These are phyloP conservation scores for Chaetodon trifasciatus DNA, from an alignment of 2,797 vertebrate species.

Conservation along the genomic window DNA sequence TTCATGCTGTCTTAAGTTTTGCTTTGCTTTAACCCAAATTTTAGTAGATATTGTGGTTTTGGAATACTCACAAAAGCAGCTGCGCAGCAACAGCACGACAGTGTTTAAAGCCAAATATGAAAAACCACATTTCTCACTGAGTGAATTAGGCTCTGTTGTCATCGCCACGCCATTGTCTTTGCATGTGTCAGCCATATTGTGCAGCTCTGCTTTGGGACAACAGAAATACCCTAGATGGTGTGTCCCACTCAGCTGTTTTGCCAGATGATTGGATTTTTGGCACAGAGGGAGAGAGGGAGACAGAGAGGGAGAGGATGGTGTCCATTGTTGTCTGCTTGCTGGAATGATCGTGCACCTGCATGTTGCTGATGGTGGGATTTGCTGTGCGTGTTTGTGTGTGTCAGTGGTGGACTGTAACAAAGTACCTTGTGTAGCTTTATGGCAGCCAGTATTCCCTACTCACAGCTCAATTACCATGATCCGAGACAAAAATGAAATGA, in stretches of 20 bases:
- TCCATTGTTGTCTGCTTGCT: slow-evolving; percentile 79
- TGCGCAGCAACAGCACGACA: background rate
- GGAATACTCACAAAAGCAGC: background rate
- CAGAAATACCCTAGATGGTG: slow-evolving; percentile 70
- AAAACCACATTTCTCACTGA: background rate
- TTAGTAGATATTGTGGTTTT: background rate
- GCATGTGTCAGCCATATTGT: slow-evolving; percentile 49
- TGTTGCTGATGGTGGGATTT: slow-evolving; percentile 81
- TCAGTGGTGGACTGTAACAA: slow-evolving; percentile 30
- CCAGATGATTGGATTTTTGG: slow-evolving; percentile 78
- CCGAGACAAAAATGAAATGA: background rate
- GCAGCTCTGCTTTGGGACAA: slow-evolving; percentile 59
- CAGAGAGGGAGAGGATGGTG: slow-evolving; percentile 25
- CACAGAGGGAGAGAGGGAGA: slow-evolving; percentile 31
- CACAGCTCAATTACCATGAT: background rate
- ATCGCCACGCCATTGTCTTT: slow-evolving; percentile 13
- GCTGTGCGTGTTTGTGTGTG: slow-evolving; percentile 28
- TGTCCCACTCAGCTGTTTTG: slow-evolving; percentile 83
- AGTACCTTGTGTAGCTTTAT: slow-evolving; percentile 3
- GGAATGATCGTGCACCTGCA: slow-evolving; percentile 81
- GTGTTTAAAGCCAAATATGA: background rate
- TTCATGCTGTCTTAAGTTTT: background rate
- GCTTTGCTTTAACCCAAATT: background rate
- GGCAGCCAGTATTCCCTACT: background rate
- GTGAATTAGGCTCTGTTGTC: slow-evolving; percentile 5